Evolutionary conservation across 2,113 vertebrate species (phyloP).

Genomic region (Salvelinus namaycush): DNA sequence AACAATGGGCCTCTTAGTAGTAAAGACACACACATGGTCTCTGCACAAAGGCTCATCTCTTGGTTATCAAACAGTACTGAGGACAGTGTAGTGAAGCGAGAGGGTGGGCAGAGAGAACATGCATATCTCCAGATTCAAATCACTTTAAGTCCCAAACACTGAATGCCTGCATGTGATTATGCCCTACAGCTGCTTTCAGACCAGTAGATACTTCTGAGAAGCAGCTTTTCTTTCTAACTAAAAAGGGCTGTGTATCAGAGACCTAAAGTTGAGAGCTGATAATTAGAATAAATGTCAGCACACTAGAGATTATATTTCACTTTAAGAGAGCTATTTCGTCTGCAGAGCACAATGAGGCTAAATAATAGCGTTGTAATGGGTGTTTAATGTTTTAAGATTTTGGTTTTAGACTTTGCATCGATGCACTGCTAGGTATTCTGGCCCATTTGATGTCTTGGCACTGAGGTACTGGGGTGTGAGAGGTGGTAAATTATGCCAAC

Average conservation of each 20-base stretch:
- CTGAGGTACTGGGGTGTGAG: slow-evolving; percentile 15
- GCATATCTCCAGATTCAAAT: slow-evolving; percentile 14
- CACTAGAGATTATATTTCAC: slow-evolving; percentile 42
- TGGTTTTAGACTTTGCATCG: slow-evolving; percentile 23
- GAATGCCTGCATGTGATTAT: slow-evolving; percentile 2
- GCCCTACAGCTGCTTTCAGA: not conserved
- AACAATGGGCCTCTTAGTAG: slow-evolving; percentile 63
- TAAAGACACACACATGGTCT: slow-evolving; percentile 27
- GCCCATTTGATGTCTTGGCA: slow-evolving; percentile 43
- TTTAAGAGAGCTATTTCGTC: slow-evolving; percentile 35
- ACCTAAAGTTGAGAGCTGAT: not conserved
- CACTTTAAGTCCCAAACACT: slow-evolving; percentile 27
- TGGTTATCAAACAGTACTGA: slow-evolving; percentile 41
- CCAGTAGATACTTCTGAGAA: not conserved
- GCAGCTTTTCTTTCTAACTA: slow-evolving; percentile 1
- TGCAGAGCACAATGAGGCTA: slow-evolving; percentile 30
- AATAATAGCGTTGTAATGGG: slow-evolving; percentile 57
- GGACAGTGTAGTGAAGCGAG: slow-evolving; percentile 30
- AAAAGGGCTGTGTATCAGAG: slow-evolving; percentile 13
- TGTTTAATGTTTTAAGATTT: slow-evolving; percentile 63
- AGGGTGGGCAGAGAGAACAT: slow-evolving; percentile 11
- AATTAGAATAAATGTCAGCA: slow-evolving; percentile 33
- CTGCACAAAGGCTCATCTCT: slow-evolving; percentile 56
- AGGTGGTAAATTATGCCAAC: slow-evolving; percentile 1
- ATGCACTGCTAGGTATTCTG: slow-evolving; percentile 37